Percentiles rank a stretch among this genome's conserved stretches.
These are phyloP conservation scores for Clistopyga incitator DNA, from an alignment of 2,888 invertebrate species.

Conservation along the genomic window DNA sequence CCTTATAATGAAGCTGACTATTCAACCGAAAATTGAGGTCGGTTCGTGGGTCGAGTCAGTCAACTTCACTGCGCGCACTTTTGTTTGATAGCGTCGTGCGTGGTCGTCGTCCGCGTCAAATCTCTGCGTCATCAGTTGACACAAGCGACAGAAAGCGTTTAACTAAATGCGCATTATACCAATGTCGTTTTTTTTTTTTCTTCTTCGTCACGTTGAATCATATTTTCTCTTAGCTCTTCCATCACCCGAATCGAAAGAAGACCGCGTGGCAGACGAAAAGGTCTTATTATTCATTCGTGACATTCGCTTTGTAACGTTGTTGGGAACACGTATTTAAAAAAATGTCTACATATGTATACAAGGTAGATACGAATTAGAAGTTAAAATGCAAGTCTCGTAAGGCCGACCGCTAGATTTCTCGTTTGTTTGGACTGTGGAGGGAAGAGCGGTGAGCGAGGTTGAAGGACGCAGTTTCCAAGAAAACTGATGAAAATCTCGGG, in stretches of 20 bases:
- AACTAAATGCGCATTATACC: constrained; percentile 59
- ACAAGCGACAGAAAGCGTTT: constrained; percentile 35
- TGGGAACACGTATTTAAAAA: constrained; percentile 39
- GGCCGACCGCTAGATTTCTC: constrained; percentile 65
- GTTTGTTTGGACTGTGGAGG: constrained; percentile 73
- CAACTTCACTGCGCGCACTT: constrained; percentile 6
- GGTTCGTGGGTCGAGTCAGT: not conserved
- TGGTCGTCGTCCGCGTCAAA: constrained; percentile 42
- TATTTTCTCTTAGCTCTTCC: constrained; percentile 28
- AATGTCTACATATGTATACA: constrained; percentile 44
- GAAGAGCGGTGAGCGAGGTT: constrained; percentile 29
- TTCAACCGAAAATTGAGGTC: not conserved
- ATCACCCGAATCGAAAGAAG: constrained; percentile 4
- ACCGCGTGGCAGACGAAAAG: constrained; percentile 7
- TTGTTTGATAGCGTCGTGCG: not conserved
- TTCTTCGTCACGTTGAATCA: constrained; percentile 29
- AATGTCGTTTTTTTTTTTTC: constrained; percentile 40
- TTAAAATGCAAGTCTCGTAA: constrained; percentile 56
- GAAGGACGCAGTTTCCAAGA: constrained; percentile 78
- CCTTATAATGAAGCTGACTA: constrained; percentile 20
- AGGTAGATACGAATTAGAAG: constrained; percentile 64
- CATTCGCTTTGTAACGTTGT: constrained; percentile 46
- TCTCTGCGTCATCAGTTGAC: constrained; percentile 52
- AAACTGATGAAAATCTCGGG: constrained; percentile 81
- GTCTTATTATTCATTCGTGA: constrained; percentile 56